phyloP scores from a whole-genome alignment of 2,888 invertebrate species.

The Amphipoea lucens region DNA sequence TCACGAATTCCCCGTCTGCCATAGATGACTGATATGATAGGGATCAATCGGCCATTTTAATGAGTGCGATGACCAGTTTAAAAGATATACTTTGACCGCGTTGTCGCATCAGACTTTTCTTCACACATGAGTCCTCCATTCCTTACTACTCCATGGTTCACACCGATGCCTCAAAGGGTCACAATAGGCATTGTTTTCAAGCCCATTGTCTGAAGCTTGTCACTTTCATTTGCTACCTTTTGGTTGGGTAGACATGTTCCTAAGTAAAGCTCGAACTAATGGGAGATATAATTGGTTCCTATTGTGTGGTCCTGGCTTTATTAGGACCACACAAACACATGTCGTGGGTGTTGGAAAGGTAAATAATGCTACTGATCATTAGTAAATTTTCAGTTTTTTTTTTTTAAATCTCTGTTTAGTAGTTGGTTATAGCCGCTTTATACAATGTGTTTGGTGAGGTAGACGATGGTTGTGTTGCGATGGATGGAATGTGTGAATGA shows the following conservation, averaged over 20 bases:
- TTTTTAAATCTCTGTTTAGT: background rate
- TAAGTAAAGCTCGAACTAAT: conserved; percentile 55
- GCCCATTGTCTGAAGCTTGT: conserved; percentile 74
- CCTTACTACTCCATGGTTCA: conserved; percentile 37
- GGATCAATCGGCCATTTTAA: background rate
- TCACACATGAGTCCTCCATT: conserved; percentile 29
- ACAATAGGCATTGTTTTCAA: conserved; percentile 81
- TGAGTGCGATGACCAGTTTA: background rate
- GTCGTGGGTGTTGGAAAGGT: conserved; percentile 3
- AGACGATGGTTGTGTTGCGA: no score
- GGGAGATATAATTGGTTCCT: conserved; percentile 54
- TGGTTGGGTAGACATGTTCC: conserved; percentile 43
- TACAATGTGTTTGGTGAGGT: background rate
- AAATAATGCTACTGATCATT: conserved; percentile 12
- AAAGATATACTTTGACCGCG: background rate
- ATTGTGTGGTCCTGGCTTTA: conserved; percentile 38
- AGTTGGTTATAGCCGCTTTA: background rate
- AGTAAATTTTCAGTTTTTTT: background rate
- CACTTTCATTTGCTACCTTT: conserved; percentile 67
- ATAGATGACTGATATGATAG: background rate
- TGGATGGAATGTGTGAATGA: no score
- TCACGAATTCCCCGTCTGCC: background rate
- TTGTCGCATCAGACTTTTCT: background rate
- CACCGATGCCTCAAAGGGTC: conserved; percentile 66
- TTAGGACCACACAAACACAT: conserved; percentile 35